These are phyloP conservation scores for Xanthia togata DNA, from an alignment of 2,888 invertebrate genomes.

Conservation along the genomic window DNA sequence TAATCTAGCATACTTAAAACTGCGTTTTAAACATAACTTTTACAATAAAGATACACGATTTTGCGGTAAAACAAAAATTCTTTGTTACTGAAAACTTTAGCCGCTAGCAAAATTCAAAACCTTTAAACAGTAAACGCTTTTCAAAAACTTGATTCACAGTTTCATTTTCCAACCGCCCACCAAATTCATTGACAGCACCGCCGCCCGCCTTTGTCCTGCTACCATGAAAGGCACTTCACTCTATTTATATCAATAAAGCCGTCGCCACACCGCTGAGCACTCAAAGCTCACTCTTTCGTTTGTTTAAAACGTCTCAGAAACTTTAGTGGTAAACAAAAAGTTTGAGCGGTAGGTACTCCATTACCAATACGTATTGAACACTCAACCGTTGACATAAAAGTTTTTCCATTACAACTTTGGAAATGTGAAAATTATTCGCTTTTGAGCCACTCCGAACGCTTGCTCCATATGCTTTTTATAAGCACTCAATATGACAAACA, in stretches of 20 bases:
- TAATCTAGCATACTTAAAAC: no score
- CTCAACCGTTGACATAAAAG: slow-evolving; percentile 76
- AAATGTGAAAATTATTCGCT: slow-evolving; percentile 80
- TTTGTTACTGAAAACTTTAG: not conserved
- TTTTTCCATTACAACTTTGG: slow-evolving; percentile 84
- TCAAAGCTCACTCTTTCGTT: slow-evolving; percentile 54
- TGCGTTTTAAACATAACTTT: no score
- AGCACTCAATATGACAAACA: slow-evolving; percentile 66
- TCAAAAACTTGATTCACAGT: slow-evolving; percentile 7
- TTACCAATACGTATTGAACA: slow-evolving; percentile 77
- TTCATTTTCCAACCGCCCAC: not conserved
- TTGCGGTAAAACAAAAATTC: no score
- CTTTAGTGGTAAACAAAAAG: slow-evolving; percentile 76
- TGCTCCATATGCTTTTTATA: slow-evolving; percentile 69
- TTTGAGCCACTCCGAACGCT: slow-evolving; percentile 62
- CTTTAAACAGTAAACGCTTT: not conserved
- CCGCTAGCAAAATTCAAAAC: not conserved
- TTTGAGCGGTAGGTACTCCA: slow-evolving; percentile 67
- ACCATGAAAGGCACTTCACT: slow-evolving; percentile 24
- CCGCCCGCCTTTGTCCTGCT: slow-evolving; percentile 16
- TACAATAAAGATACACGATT: no score
- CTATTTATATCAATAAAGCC: slow-evolving; percentile 51
- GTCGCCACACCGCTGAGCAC: slow-evolving; percentile 33
- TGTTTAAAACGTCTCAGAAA: slow-evolving; percentile 62
- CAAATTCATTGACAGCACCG: slow-evolving; percentile 32